Percentiles rank a stretch among this genome's conserved stretches.
Conservation (phyloP, 1,140 invertebrate species). For the Acromyrmex echinatior region DNA sequence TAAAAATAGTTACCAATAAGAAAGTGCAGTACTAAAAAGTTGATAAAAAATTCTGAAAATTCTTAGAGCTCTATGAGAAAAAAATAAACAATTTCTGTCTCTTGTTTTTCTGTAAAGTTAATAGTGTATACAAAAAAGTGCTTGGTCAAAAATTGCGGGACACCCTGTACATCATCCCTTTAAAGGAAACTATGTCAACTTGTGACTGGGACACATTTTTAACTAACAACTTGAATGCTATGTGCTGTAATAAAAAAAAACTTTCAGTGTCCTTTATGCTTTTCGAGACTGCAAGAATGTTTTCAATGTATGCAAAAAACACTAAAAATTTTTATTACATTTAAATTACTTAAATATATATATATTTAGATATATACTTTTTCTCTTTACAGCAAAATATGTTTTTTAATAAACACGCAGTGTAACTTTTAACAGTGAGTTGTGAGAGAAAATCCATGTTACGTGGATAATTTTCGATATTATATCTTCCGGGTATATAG, state of each 20-base stretch:
- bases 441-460: not conserved
- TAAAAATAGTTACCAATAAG: no score
- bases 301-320: not conserved
- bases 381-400: not conserved
- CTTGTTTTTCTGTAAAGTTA: no score
- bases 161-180: not conserved
- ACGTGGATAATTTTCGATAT: not conserved
- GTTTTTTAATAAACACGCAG: not conserved
- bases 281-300: not conserved
- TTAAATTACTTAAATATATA: not conserved
- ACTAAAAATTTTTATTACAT: conserved; percentile 3
- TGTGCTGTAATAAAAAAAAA: not conserved
- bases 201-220: not conserved
- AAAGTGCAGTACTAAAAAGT: no score
- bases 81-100: no score
- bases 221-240: not conserved
- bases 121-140: no score
- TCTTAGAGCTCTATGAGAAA: no score
- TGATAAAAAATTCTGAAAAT: no score
- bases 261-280: conserved; percentile 6
- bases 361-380: not conserved
- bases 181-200: not conserved
- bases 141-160: no score
- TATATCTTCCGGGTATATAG: not conserved
- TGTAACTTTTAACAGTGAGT: not conserved